A percentile compares a stretch with the other conserved stretches of the same genome.
Conservation (phyloP, 1,140 invertebrate genomes). For the Conopomorpha cramerella region DNA sequence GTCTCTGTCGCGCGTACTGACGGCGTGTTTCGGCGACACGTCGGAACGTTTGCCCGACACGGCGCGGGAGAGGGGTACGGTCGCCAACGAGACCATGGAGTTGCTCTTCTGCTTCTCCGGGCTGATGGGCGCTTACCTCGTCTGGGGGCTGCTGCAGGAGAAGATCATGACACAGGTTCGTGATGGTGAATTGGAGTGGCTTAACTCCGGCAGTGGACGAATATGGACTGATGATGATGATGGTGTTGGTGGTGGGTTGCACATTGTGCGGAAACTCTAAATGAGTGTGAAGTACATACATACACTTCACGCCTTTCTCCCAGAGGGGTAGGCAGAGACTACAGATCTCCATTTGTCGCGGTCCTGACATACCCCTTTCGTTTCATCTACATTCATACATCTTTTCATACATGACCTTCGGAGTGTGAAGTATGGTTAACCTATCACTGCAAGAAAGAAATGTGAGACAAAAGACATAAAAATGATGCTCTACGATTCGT, state of each 20-base stretch:
- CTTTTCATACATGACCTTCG: no score
- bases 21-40: slow-evolving; percentile 28
- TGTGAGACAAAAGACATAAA: no score
- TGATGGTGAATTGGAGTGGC: no score
- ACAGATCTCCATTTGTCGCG: no score
- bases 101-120: slow-evolving; percentile 79
- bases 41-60: slow-evolving; percentile 30
- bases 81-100: slow-evolving; percentile 18
- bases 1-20: slow-evolving; percentile 16
- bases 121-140: slow-evolving; percentile 87
- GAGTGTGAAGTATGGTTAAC: no score
- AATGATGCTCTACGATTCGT: no score
- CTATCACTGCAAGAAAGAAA: no score
- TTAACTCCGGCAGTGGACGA: no score
- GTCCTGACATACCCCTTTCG: no score
- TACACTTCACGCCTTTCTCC: background rate
- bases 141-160: slow-evolving; percentile 94
- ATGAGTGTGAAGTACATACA: background rate
- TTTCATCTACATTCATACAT: no score
- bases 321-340: no score
- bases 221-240: background rate
- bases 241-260: background rate
- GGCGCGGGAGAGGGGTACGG: slow-evolving; percentile 9
- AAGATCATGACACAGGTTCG: slow-evolving; percentile 88
- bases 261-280: background rate